These are phyloP conservation scores for Drosophila macrospina DNA, from an alignment of 2,888 invertebrate genomes.

Conservation along the genomic window DNA sequence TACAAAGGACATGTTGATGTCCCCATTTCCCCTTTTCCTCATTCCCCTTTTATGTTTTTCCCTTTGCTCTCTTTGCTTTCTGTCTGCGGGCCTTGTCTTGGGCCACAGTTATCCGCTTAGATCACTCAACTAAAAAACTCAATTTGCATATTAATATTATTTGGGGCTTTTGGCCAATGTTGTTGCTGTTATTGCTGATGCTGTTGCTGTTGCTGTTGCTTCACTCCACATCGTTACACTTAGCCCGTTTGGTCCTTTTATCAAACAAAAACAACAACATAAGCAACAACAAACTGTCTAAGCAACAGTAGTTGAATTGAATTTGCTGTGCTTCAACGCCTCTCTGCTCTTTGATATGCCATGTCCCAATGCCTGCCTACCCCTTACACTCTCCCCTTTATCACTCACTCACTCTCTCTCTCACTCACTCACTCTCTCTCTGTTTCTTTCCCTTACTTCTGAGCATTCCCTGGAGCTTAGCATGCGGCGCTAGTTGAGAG, in stretches of 20 bases:
- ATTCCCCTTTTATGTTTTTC: no score
- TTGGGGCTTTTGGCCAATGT: slow-evolving; percentile 61
- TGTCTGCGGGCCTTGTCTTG: slow-evolving; percentile 15
- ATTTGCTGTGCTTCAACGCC: slow-evolving; percentile 79
- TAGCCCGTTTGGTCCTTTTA: slow-evolving; percentile 59
- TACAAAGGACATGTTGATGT: slow-evolving; percentile 36
- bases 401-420: slow-evolving; percentile 2
- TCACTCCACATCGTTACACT: slow-evolving; percentile 35
- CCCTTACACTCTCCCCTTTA: background rate
- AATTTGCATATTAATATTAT: slow-evolving; percentile 85
- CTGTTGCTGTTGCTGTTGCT: slow-evolving; percentile 9
- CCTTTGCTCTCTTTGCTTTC: background rate
- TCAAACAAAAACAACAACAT: slow-evolving; percentile 53
- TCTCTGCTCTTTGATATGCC: slow-evolving; percentile 72
- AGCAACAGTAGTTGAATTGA: slow-evolving; percentile 80
- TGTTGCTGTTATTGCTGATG: slow-evolving; percentile 10
- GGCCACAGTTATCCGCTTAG: slow-evolving; percentile 80
- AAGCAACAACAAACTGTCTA: slow-evolving; percentile 32
- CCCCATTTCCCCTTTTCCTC: background rate
- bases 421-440: background rate
- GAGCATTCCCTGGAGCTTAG: slow-evolving; percentile 55
- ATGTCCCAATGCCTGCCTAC: slow-evolving; percentile 6
- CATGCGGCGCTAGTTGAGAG: slow-evolving; percentile 34
- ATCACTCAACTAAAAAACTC: slow-evolving; percentile 84
- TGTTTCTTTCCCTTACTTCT: slow-evolving; percentile 1